phyloP scores from a whole-genome alignment of 2,113 vertebrate genomes.

The Ciconia boyciana region DNA sequence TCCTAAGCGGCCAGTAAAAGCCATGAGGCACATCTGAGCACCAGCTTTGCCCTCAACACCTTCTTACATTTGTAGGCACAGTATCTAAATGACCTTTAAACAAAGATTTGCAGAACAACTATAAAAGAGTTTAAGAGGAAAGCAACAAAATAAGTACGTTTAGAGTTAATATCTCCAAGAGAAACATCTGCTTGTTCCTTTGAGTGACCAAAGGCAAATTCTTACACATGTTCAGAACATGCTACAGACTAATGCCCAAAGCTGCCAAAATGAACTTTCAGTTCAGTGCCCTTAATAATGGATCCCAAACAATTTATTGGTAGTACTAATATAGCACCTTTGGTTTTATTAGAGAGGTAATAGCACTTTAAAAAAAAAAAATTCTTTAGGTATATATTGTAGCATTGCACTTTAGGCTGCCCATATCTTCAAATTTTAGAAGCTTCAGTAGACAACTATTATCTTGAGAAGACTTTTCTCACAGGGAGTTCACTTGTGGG shows the following conservation, averaged over 20 bases:
- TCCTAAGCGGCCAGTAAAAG: background rate
- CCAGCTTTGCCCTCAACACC: background rate
- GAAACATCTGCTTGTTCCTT: slow-evolving; percentile 14
- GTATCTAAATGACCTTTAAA: background rate
- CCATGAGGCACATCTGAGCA: background rate
- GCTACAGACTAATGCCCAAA: background rate
- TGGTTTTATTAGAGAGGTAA: background rate
- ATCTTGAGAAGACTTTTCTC: background rate
- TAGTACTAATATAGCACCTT: background rate
- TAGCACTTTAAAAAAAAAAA: background rate
- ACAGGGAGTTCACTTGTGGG: background rate
- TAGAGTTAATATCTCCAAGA: background rate
- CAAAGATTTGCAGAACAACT: background rate
- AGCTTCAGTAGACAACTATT: background rate
- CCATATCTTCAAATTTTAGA: background rate
- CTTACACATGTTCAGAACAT: background rate
- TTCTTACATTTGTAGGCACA: background rate
- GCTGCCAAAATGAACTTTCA: background rate
- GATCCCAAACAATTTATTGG: background rate
- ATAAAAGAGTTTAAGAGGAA: background rate
- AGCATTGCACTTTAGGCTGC: background rate
- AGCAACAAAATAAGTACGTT: background rate
- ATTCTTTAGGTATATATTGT: background rate
- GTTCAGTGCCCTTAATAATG: background rate
- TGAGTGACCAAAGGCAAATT: slow-evolving; percentile 16